Evolutionary conservation across 1,140 invertebrate genomes (phyloP).

Genomic region (Camponotus floridanus): DNA sequence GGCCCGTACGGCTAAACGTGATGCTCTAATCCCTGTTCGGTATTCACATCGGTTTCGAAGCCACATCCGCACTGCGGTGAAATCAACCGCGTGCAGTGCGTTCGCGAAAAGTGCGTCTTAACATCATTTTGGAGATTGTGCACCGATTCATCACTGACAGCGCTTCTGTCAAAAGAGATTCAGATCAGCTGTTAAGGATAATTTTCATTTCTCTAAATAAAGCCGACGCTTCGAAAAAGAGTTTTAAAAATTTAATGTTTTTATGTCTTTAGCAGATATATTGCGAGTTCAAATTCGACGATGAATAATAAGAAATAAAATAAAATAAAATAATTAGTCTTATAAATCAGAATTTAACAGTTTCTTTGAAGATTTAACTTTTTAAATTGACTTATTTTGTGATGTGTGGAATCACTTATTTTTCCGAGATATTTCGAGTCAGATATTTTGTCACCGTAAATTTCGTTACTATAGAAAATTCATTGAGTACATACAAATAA

Average conservation of each 20-base stretch:
- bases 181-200: not conserved
- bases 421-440: not conserved
- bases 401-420: not conserved
- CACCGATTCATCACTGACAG: not conserved
- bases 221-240: not conserved
- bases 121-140: conserved; percentile 20
- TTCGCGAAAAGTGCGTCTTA: conserved; percentile 33
- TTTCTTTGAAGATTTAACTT: not conserved
- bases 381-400: not conserved
- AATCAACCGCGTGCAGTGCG: conserved; percentile 39
- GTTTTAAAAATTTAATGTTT: not conserved
- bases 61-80: conserved; percentile 54
- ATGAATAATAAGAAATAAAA: not conserved
- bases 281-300: not conserved
- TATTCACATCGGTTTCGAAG: conserved; percentile 59
- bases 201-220: not conserved
- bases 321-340: not conserved
- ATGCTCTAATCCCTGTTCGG: conserved; percentile 40
- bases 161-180: not conserved
- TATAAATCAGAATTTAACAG: not conserved
- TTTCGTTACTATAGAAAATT: not conserved
- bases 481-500: not conserved
- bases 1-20: conserved; percentile 55
- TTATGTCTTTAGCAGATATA: not conserved
- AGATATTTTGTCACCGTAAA: conserved; percentile 22